Evolutionary conservation across 1,140 invertebrate species (phyloP).

Genomic region (Berghia stephanieae): DNA sequence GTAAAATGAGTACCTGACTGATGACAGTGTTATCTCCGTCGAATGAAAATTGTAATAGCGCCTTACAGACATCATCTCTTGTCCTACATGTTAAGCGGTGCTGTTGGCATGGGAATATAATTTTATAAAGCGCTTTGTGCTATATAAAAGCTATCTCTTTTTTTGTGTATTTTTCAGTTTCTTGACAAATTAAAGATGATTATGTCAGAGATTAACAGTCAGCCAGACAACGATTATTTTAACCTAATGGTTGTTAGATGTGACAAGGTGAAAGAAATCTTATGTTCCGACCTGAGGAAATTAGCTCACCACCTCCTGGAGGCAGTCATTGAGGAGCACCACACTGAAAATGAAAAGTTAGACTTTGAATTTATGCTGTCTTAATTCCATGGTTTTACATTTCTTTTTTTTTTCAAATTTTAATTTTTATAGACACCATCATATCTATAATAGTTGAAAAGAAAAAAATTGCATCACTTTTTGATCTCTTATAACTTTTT

Average conservation of each 20-base stretch:
- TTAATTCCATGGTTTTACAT: not conserved
- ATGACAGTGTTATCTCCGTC: too few species aligned
- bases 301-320: conserved; percentile 60
- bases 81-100: too few species aligned
- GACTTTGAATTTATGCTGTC: not conserved
- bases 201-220: conserved; percentile 55
- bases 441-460: not conserved
- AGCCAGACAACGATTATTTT: conserved; percentile 64
- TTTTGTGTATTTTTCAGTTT: not conserved
- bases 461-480: too few species aligned
- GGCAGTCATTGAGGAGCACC: conserved; percentile 62
- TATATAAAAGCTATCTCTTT: too few species aligned
- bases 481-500: too few species aligned
- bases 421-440: not conserved
- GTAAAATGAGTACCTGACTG: too few species aligned
- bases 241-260: conserved; percentile 65
- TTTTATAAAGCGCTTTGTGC: too few species aligned
- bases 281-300: conserved; percentile 55
- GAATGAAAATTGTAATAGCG: too few species aligned
- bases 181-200: conserved; percentile 11
- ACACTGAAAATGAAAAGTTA: conserved; percentile 59
- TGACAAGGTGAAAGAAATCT: conserved; percentile 64
- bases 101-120: too few species aligned
- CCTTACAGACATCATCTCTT: too few species aligned
- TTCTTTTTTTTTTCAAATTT: not conserved